phyloP scores from a whole-genome alignment of 2,113 vertebrate genomes.

The Octodon degus region DNA sequence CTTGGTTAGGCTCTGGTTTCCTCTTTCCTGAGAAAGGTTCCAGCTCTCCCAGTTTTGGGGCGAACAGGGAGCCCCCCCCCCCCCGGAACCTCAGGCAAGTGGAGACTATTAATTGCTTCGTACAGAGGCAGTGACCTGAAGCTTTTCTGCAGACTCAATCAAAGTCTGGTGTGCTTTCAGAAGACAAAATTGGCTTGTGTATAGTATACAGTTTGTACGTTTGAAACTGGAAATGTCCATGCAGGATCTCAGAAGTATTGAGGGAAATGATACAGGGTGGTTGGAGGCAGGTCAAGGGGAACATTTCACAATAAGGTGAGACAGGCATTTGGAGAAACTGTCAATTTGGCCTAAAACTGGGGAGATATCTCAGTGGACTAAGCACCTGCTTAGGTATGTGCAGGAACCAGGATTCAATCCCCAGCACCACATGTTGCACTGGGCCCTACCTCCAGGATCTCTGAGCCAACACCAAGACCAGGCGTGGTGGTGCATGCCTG shows the following conservation, averaged over 20 bases:
- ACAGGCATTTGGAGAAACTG: not conserved
- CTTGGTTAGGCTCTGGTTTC: not conserved
- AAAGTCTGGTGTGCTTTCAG: not conserved
- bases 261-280: not conserved
- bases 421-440: too few species aligned
- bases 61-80: not conserved
- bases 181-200: not conserved
- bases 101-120: not conserved
- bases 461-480: too few species aligned
- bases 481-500: too few species aligned
- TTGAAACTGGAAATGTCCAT: not conserved
- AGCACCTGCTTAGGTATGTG: too few species aligned
- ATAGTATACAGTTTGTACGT: not conserved
- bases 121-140: not conserved
- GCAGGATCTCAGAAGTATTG: not conserved
- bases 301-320: not conserved
- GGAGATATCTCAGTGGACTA: too few species aligned
- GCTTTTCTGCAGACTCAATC: not conserved
- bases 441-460: too few species aligned
- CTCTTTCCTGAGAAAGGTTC: not conserved
- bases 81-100: not conserved
- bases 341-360: not conserved
- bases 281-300: not conserved
- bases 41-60: not conserved
- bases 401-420: too few species aligned